These are phyloP conservation scores for Lophura nycthemera DNA, from an alignment of 2,113 vertebrate species.

Conservation along the genomic window DNA sequence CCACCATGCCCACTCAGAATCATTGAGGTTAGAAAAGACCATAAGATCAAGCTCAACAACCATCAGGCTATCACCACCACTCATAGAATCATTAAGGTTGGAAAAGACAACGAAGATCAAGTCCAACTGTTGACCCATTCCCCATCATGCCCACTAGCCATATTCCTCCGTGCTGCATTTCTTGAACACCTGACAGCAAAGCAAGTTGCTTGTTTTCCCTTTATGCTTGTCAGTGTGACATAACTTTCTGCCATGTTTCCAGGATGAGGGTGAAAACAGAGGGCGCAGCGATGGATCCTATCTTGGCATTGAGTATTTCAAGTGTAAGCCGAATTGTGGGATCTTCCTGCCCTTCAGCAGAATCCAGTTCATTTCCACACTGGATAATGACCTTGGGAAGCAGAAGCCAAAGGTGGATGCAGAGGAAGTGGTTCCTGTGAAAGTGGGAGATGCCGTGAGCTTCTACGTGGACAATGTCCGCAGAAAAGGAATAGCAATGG, in stretches of 20 bases:
- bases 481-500: slow-evolving; percentile 80
- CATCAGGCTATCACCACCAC: neutral
- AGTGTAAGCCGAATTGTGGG: slow-evolving; percentile 75
- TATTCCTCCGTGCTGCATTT: neutral
- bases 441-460: slow-evolving; percentile 80
- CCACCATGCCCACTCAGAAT: too few species aligned
- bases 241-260: neutral
- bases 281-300: slow-evolving; percentile 66
- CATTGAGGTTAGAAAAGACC: too few species aligned
- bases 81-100: neutral
- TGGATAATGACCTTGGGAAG: neutral
- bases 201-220: rapidly evolving
- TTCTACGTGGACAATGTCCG: slow-evolving; percentile 69
- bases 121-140: neutral
- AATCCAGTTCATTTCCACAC: slow-evolving; percentile 42
- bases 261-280: slow-evolving; percentile 79
- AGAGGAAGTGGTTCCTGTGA: neutral
- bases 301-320: neutral
- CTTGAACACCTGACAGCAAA: neutral
- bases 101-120: neutral
- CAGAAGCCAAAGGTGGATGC: neutral
- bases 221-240: rapidly evolving
- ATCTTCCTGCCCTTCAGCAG: slow-evolving; percentile 80
- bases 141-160: too few species aligned
- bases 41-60: neutral